phyloP scores from a whole-genome alignment of 2,888 invertebrate species.

The Xestia sexstrigata region DNA sequence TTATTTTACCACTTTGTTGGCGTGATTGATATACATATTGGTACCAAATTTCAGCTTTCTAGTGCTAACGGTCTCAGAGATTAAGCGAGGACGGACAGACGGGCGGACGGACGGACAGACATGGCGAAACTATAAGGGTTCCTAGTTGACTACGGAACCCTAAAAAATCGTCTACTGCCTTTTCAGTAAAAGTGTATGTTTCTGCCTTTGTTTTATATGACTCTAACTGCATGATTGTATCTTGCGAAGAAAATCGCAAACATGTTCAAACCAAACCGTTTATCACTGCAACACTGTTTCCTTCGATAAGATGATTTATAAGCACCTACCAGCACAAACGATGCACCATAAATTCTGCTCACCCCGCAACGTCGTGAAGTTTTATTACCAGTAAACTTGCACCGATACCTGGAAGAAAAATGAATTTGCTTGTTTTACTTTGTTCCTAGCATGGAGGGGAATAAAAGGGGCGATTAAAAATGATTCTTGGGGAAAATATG shows the following conservation, averaged over 20 bases:
- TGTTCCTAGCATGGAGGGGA: constrained; percentile 21
- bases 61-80: too few species aligned
- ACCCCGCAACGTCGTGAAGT: constrained; percentile 64
- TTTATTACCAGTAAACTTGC: constrained; percentile 71
- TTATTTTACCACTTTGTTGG: too few species aligned
- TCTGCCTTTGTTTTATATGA: too few species aligned
- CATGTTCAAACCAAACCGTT: constrained; percentile 12
- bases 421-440: constrained; percentile 65
- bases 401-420: constrained; percentile 68
- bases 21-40: too few species aligned
- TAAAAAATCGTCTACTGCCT: too few species aligned
- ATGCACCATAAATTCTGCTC: constrained; percentile 65
- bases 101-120: too few species aligned
- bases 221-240: not conserved
- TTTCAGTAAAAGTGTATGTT: too few species aligned
- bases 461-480: constrained; percentile 42
- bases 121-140: too few species aligned
- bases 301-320: constrained; percentile 62
- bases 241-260: not conserved
- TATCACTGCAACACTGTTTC: constrained; percentile 53
- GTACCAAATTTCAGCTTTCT: too few species aligned
- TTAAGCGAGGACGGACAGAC: too few species aligned
- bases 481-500: constrained; percentile 16
- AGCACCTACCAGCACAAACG: constrained; percentile 51
- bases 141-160: too few species aligned